Percentiles rank a stretch among this genome's conserved stretches.
Evolutionary conservation across 1,140 invertebrate species (phyloP).

Genomic region (Drosophila tani): DNA sequence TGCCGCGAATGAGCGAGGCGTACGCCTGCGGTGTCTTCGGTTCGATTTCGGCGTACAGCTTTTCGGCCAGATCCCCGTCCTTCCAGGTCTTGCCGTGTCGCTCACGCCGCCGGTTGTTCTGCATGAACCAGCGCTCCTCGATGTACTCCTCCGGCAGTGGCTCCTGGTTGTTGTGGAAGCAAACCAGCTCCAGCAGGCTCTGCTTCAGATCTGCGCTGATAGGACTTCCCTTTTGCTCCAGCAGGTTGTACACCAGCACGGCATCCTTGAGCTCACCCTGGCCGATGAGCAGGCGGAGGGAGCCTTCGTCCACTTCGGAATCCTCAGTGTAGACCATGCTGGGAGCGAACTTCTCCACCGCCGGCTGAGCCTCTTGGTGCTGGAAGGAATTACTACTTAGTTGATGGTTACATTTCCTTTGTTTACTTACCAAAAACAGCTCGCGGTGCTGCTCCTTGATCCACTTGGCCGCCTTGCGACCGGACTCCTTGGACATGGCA

Average conservation of each 20-base stretch:
- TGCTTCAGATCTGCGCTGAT: constrained; percentile 88
- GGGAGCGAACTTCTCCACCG: constrained; percentile 90
- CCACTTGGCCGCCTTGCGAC: constrained; percentile 94
- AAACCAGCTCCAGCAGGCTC: constrained; percentile 92
- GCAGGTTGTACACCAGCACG: constrained; percentile 89
- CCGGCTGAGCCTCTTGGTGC: constrained; percentile 86
- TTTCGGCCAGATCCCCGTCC: constrained; percentile 89
- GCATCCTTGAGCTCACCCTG: constrained; percentile 89
- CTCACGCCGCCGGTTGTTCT: constrained; percentile 85
- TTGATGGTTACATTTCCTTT: background rate
- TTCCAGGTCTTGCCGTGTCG: constrained; percentile 90
- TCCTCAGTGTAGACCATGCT: constrained; percentile 89
- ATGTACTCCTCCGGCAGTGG: constrained; percentile 88
- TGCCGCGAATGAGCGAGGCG: constrained; percentile 90
- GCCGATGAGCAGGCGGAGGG: constrained; percentile 88
- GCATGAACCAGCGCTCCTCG: constrained; percentile 92
- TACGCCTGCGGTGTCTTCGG: constrained; percentile 88
- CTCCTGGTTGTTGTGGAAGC: constrained; percentile 92
- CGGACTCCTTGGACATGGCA: constrained; percentile 93
- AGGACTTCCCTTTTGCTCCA: constrained; percentile 87
- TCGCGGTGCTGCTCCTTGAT: constrained; percentile 90
- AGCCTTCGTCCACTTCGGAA: constrained; percentile 86
- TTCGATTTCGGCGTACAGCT: constrained; percentile 88
- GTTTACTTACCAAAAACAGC: constrained; percentile 87
- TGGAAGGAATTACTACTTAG: constrained; percentile 16